Evolutionary conservation across 2,888 invertebrate genomes (phyloP).

Genomic region (Hedychridium roseum): DNA sequence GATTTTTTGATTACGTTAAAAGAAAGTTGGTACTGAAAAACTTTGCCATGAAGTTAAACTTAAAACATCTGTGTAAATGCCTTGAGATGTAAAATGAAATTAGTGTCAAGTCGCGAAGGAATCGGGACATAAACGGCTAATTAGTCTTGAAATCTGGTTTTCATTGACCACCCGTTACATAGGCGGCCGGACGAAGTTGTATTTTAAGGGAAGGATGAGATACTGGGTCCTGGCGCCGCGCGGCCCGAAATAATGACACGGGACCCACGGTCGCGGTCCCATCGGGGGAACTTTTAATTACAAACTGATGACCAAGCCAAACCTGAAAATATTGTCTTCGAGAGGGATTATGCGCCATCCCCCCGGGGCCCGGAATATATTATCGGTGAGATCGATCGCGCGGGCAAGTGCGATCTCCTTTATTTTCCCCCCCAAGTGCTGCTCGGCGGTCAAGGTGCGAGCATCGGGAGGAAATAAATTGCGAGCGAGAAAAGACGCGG

Average conservation of each 20-base stretch:
- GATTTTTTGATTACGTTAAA: no score
- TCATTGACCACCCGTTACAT: constrained; percentile 47
- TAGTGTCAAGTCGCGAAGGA: no score
- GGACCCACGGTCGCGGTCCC: constrained; percentile 48
- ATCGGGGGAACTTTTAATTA: constrained; percentile 61
- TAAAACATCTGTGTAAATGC: no score
- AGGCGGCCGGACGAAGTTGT: constrained; percentile 39
- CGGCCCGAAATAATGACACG: constrained; percentile 61
- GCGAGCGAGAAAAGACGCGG: not conserved
- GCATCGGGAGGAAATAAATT: constrained; percentile 17
- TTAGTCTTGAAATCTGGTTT: no score
- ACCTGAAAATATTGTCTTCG: constrained; percentile 61
- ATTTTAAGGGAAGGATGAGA: constrained; percentile 56
- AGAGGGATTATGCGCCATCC: constrained; percentile 37
- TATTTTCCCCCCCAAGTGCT: constrained; percentile 30
- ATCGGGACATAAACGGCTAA: no score
- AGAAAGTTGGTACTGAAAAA: no score
- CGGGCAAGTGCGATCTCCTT: constrained; percentile 29
- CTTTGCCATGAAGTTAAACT: no score
- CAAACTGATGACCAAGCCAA: constrained; percentile 62
- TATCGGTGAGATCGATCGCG: constrained; percentile 42
- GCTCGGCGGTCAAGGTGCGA: constrained; percentile 18
- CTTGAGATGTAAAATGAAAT: no score
- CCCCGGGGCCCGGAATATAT: constrained; percentile 41
- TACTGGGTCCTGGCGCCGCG: constrained; percentile 61